A percentile compares a stretch with the other conserved stretches of the same genome.
These are phyloP conservation scores for Dicranocentrus wangi DNA, from an alignment of 2,888 invertebrate genomes.

Conservation along the genomic window DNA sequence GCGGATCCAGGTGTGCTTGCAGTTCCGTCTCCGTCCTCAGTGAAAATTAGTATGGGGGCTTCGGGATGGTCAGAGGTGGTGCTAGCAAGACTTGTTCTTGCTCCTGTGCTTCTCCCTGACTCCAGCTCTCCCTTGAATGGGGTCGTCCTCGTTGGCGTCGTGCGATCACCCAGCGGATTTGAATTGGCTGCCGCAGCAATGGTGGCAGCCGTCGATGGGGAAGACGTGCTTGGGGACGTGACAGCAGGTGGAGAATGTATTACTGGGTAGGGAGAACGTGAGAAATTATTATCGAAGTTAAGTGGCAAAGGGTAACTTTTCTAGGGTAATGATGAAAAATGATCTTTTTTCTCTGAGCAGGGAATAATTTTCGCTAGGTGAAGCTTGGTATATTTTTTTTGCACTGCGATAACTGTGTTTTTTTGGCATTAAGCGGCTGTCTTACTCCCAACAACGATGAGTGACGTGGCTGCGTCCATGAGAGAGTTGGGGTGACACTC, in stretches of 20 bases:
- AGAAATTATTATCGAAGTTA: conserved; percentile 11
- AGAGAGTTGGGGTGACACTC: conserved; percentile 5
- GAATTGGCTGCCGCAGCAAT: conserved; percentile 42
- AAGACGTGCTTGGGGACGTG: background rate
- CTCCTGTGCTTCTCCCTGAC: conserved; percentile 40
- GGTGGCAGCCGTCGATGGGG: conserved; percentile 24
- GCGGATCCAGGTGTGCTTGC: conserved; percentile 53
- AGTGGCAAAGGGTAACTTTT: background rate
- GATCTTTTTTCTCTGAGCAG: conserved; percentile 9
- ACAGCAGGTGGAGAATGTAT: conserved; percentile 51
- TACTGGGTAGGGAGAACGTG: conserved; percentile 37
- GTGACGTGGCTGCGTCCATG: conserved; percentile 62
- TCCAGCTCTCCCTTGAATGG: conserved; percentile 49
- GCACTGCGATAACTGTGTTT: conserved; percentile 40
- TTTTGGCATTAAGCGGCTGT: conserved; percentile 49
- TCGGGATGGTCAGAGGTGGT: conserved; percentile 44
- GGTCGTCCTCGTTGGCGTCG: conserved; percentile 45
- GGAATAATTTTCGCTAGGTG: background rate
- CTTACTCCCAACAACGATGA: conserved; percentile 65
- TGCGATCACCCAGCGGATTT: conserved; percentile 36
- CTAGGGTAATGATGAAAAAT: conserved; percentile 26
- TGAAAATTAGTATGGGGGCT: conserved; percentile 58
- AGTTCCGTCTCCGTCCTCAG: conserved; percentile 55
- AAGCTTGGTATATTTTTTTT: conserved; percentile 61
- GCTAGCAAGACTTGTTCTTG: conserved; percentile 51